Conservation (phyloP, 2,797 vertebrate species). For the Spinus olivaceus region DNA sequence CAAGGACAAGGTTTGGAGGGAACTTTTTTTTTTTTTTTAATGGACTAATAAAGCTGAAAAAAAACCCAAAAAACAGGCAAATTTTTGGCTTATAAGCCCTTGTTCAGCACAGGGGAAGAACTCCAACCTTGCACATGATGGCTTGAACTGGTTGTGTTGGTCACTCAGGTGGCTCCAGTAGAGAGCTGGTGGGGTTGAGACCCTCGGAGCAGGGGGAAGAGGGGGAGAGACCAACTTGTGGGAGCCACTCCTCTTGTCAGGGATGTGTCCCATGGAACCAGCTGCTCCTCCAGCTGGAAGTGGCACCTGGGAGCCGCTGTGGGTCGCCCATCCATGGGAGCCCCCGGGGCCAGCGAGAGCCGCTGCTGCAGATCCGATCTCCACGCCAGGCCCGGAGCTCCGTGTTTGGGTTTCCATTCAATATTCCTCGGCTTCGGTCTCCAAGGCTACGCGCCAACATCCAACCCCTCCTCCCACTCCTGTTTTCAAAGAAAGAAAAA, state of each 20-base stretch:
- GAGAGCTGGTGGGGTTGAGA: not conserved
- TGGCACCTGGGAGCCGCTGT: accelerated
- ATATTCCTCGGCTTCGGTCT: slow-evolving; percentile 21
- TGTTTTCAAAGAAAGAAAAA: slow-evolving; percentile 56
- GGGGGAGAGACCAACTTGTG: accelerated
- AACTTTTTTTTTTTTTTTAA: not conserved
- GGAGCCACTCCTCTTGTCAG: accelerated
- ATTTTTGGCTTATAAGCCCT: not conserved
- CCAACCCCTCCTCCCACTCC: slow-evolving; percentile 47
- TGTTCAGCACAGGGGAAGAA: not conserved
- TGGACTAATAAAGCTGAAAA: not conserved
- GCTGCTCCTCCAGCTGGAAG: not conserved
- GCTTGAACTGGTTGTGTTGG: not conserved
- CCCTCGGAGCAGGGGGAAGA: not conserved
- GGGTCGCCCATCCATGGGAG: not conserved
- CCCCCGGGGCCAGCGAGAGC: not conserved
- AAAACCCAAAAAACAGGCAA: not conserved
- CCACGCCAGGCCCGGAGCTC: not conserved
- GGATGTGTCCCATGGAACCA: accelerated
- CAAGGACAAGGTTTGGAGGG: not conserved
- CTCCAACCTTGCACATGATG: accelerated
- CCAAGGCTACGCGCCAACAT: slow-evolving; percentile 43
- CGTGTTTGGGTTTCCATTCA: slow-evolving; percentile 54
- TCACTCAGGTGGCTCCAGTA: not conserved
- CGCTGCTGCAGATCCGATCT: not conserved